A percentile compares a stretch with the other conserved stretches of the same genome.
These are phyloP conservation scores for Campylorhamphus procurvoides DNA, from an alignment of 2,113 vertebrate species.

Conservation along the genomic window DNA sequence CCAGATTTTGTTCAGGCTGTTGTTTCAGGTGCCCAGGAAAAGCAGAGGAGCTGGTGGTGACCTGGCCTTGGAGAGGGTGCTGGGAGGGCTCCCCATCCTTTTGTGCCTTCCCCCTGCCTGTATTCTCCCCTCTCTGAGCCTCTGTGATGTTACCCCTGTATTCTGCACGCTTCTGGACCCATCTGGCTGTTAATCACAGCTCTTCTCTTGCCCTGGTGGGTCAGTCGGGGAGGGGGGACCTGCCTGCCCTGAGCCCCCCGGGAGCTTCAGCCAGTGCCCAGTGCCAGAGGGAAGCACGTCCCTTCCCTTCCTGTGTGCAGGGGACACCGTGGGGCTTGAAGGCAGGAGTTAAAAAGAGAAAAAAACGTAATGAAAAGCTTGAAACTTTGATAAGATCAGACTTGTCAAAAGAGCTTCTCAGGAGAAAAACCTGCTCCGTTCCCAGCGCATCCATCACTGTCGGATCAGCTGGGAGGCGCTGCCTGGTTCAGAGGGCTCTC, in stretches of 20 bases:
- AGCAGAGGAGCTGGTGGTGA: accelerated
- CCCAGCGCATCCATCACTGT: constrained; percentile 43
- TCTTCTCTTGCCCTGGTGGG: neutral
- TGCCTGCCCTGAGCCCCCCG: neutral
- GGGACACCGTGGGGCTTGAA: neutral
- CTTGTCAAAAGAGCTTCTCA: constrained; percentile 48
- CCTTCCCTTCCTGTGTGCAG: neutral
- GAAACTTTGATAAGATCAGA: constrained; percentile 59
- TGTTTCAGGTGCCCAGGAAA: neutral
- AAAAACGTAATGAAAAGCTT: constrained; percentile 32
- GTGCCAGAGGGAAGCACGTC: neutral
- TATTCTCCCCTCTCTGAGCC: neutral
- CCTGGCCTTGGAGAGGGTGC: neutral
- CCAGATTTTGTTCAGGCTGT: neutral
- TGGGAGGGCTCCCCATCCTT: neutral
- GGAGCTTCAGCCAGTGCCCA: neutral
- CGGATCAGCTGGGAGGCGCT: neutral
- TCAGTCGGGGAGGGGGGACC: neutral
- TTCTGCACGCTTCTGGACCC: neutral
- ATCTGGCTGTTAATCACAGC: accelerated
- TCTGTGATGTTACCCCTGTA: accelerated
- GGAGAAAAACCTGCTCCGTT: neutral
- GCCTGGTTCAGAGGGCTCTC: constrained; percentile 19
- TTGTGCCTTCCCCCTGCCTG: accelerated
- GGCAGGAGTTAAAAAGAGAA: neutral